Conservation (phyloP, 30 jellyfish, hydroid and myxozoan species). For the Hydra vulgaris region DNA sequence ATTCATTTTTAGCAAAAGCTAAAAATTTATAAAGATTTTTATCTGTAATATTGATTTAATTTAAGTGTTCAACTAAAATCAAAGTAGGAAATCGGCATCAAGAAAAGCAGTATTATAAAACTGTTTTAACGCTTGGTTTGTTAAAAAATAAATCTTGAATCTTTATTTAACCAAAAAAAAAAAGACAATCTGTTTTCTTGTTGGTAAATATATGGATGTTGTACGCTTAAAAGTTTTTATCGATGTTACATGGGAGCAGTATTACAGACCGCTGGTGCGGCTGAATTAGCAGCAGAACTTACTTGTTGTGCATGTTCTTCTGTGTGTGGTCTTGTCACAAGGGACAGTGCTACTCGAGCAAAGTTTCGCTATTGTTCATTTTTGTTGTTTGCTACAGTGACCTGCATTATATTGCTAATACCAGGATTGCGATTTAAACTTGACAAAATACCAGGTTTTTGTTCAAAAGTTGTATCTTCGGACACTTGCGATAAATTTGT, state of each 20-base stretch:
- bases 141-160: no score
- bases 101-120: neutral
- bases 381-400: conserved; percentile 69
- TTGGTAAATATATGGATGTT: neutral
- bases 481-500: conserved; percentile 84
- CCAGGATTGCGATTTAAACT: conserved; percentile 89
- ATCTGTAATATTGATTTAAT: no score
- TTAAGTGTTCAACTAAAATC: neutral
- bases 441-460: conserved; percentile 72
- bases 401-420: conserved; percentile 59
- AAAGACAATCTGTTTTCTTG: neutral
- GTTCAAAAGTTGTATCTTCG: conserved; percentile 63
- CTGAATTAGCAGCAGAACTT: conserved; percentile 95
- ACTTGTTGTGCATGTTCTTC: conserved; percentile 99
- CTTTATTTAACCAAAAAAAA: no score
- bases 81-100: neutral
- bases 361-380: conserved; percentile 70
- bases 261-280: conserved; percentile 99
- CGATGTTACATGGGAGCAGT: conserved; percentile 85
- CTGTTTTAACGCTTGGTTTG: neutral
- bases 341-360: conserved; percentile 95
- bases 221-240: neutral
- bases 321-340: conserved; percentile 68
- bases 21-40: neutral
- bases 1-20: neutral